Conservation (phyloP, 2,888 invertebrate genomes). For the Molorchus minor region DNA sequence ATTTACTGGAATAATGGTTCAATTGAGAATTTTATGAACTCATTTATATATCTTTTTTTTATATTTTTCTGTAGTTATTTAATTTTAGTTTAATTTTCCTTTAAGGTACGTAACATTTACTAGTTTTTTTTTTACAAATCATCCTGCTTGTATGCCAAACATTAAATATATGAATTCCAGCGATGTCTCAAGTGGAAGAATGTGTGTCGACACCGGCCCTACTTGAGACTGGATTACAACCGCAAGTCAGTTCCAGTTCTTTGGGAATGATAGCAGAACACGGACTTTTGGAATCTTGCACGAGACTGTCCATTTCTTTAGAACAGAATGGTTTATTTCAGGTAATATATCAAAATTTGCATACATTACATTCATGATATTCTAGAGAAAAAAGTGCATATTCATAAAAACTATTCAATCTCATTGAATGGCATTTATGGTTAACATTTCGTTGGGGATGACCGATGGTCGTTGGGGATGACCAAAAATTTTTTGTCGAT, state of each 20-base stretch:
- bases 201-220: constrained; percentile 89
- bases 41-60: constrained; percentile 49
- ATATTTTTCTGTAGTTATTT: constrained; percentile 51
- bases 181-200: constrained; percentile 85
- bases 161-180: constrained; percentile 60
- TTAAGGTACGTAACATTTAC: constrained; percentile 28
- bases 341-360: too few species aligned
- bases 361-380: too few species aligned
- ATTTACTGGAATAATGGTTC: too few species aligned
- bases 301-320: constrained; percentile 85
- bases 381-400: too few species aligned
- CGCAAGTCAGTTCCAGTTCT: constrained; percentile 70
- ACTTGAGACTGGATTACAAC: constrained; percentile 71
- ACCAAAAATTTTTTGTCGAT: too few species aligned
- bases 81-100: constrained; percentile 20
- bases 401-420: too few species aligned
- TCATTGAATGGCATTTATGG: too few species aligned
- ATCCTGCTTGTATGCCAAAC: constrained; percentile 9
- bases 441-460: too few species aligned
- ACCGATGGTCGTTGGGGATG: too few species aligned
- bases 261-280: constrained; percentile 88
- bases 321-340: constrained; percentile 84
- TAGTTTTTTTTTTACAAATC: constrained; percentile 6
- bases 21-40: constrained; percentile 56
- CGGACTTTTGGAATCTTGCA: constrained; percentile 85